Evolutionary conservation across 53 echinoderm and acorn worm genomes (phyloP).

Genomic region (Paracentrotus lividus): DNA sequence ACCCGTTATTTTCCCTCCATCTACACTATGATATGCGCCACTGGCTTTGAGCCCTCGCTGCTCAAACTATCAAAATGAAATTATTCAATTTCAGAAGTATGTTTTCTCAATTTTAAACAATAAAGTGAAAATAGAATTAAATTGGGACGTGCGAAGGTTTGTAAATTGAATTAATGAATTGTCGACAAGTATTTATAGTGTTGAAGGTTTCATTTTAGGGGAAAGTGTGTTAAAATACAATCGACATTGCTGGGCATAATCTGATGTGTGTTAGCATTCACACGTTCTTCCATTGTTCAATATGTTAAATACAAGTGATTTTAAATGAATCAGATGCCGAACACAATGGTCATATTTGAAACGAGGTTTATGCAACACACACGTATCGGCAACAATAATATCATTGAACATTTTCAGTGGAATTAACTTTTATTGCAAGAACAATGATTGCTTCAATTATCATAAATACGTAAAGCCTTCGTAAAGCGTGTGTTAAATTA

Average conservation of each 20-base stretch:
- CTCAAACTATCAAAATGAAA: neutral
- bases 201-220: neutral
- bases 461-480: too few relatives aligned
- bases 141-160: constrained; percentile 49
- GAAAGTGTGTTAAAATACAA: neutral
- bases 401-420: too few relatives aligned
- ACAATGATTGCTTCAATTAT: too few relatives aligned
- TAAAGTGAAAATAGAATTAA: constrained; percentile 39
- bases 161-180: constrained; percentile 33
- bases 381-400: too few relatives aligned
- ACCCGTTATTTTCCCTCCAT: neutral
- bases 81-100: neutral
- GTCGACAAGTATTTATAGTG: neutral
- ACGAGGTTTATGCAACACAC: neutral
- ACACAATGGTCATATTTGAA: too few relatives aligned
- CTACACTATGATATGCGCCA: neutral
- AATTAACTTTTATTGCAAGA: too few relatives aligned
- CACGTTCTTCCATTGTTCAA: neutral
- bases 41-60: neutral
- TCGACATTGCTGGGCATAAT: too few relatives aligned
- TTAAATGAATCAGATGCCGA: neutral
- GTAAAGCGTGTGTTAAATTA: too few relatives aligned
- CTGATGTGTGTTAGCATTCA: neutral
- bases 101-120: constrained; percentile 40
- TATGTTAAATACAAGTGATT: neutral